A percentile compares a stretch with the other conserved stretches of the same genome.
Conservation (phyloP, 2,797 vertebrate genomes). For the Mionectes olivaceus region DNA sequence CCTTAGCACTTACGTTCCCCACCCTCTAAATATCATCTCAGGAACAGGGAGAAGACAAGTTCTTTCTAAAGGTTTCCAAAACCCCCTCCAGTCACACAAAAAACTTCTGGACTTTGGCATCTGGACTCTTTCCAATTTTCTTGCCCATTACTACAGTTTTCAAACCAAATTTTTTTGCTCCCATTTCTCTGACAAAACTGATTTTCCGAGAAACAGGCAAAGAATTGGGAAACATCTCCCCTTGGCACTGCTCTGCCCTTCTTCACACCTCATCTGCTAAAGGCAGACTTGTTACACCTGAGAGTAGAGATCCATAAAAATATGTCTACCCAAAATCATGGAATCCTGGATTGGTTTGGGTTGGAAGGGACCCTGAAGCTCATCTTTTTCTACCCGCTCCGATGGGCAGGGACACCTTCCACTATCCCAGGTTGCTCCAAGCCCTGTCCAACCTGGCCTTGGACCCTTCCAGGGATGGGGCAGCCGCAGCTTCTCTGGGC, state of each 20-base stretch:
- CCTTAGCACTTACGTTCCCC: neutral
- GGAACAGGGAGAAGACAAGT: neutral
- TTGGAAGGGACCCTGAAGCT: neutral
- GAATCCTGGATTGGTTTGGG: neutral
- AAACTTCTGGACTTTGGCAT: neutral
- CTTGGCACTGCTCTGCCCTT: neutral
- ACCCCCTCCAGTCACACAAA: fast-evolving
- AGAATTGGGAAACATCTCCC: neutral
- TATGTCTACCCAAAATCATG: neutral
- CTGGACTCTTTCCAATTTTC: neutral
- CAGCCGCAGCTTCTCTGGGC: neutral
- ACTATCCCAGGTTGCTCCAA: neutral
- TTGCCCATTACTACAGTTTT: neutral
- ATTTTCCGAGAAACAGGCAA: neutral
- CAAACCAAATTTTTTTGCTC: neutral
- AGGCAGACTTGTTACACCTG: neutral
- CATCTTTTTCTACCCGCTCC: too few relatives aligned
- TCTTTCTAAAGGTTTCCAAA: neutral
- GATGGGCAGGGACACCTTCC: neutral
- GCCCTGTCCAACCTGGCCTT: neutral
- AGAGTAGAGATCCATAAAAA: neutral
- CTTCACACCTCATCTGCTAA: fast-evolving
- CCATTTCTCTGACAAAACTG: neutral
- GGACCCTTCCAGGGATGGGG: neutral
- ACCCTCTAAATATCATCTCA: neutral